Evolutionary conservation across 1,140 invertebrate species (phyloP), one percentile per base, ranked within the genome.

Genomic region (Potamilus streckersoni): DNA sequence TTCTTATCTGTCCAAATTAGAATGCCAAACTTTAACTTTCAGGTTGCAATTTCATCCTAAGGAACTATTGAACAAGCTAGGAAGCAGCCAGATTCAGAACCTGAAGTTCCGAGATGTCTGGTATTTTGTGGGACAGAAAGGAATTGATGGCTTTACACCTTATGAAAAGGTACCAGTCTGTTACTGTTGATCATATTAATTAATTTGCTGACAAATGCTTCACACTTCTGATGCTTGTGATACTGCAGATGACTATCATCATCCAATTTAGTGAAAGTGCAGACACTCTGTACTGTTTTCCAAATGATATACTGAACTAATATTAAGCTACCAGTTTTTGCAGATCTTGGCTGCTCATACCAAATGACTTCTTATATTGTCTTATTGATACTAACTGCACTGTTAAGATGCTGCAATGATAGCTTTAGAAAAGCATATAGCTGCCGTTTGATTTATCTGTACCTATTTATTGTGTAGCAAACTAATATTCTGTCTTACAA

Each of bases 81-180:
- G 92, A 5, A 92, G 91, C 83, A 90, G 90, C 59, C 87, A 90
- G 80, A 91, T 92, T 63, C 91, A 93, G 85, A 92, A 92, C 79
- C 84, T 93, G 1, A 90, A 89, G 66, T 92, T 92, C 80, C 84
- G 92, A 65, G 91, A 91, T 68, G 89, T 91, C 63, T 93, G 92
- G 92, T 92, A 90, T 79, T 91, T 93, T 85, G 87, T 93, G 16
- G 91, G 92, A 15, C 92, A 92, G 74, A 92, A 92, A 84, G 91
- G 91, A 11, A 91, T 92, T 20, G 79, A 87, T 31, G 92, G 92
- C 8, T 93, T 92, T 79, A 90, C 91, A 2, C 88, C 89, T 8
- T 86, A 90, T 77, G 92, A 93, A 85, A 88, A 91, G 84, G 87
- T 92, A 67, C 84, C 84, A 27, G 0, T 62, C 59, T 58, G 3